Conservation (phyloP, 2,888 invertebrate species). For the Perizoma affinitatum region DNA sequence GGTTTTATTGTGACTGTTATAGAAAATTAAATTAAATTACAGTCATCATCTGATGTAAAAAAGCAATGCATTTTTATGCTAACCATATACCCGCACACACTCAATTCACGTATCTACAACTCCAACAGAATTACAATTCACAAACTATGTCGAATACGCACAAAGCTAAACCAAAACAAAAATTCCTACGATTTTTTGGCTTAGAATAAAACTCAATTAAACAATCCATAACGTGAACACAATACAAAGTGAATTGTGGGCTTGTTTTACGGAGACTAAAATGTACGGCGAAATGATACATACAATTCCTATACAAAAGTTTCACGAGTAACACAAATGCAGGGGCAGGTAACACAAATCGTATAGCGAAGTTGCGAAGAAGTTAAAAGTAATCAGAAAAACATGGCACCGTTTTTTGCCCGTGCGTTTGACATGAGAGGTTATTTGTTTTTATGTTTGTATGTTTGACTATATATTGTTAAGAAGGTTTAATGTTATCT, state of each 20-base stretch:
- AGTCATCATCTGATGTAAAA: no score
- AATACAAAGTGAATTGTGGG: slow-evolving; percentile 25
- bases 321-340: slow-evolving; percentile 21
- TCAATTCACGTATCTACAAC: no score
- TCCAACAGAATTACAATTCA: no score
- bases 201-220: slow-evolving; percentile 21
- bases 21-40: no score
- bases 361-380: slow-evolving; percentile 12
- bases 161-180: neutral
- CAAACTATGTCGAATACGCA: no score
- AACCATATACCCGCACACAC: no score
- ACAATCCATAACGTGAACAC: slow-evolving; percentile 23
- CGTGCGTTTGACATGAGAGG: neutral
- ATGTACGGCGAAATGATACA: slow-evolving; percentile 20
- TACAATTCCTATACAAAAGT: slow-evolving; percentile 24
- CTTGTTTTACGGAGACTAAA: slow-evolving; percentile 21
- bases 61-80: no score
- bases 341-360: neutral
- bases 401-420: slow-evolving; percentile 1
- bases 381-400: slow-evolving; percentile 20
- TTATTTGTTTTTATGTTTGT: no score
- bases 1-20: no score
- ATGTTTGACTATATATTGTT: no score
- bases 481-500: no score
- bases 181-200: neutral